These are phyloP conservation scores for Aplysina aerophoba DNA, from an alignment of 37 sponge, comb jelly and placozoan genomes.

Conservation along the genomic window DNA sequence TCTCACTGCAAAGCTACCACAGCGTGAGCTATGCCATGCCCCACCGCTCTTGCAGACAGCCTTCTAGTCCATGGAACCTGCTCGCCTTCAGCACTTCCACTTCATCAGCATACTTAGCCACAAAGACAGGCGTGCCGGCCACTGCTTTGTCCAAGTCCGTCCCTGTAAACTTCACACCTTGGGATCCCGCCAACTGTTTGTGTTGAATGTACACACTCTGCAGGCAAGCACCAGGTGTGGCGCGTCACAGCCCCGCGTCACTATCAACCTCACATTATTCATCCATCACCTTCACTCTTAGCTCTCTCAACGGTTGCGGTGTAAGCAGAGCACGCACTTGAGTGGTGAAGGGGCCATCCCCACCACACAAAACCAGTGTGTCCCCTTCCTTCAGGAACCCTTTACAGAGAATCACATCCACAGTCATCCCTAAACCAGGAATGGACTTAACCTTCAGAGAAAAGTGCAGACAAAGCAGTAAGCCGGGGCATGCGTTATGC, in stretches of 20 bases:
- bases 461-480: background rate
- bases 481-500: background rate
- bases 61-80: too few species aligned
- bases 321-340: conserved; percentile 90
- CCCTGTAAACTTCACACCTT: conserved; percentile 85
- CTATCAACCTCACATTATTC: background rate
- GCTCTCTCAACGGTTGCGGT: conserved; percentile 95
- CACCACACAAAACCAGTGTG: conserved; percentile 84
- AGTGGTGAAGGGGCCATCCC: conserved; percentile 89
- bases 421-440: conserved; percentile 91
- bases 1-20: too few species aligned
- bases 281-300: conserved; percentile 80
- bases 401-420: conserved; percentile 94
- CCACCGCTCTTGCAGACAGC: too few species aligned
- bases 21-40: too few species aligned
- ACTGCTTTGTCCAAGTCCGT: conserved; percentile 92
- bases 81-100: conserved; percentile 81
- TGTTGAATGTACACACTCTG: conserved; percentile 89
- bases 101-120: conserved; percentile 91
- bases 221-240: conserved; percentile 16
- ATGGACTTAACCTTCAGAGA: conserved; percentile 90
- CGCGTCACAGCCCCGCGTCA: too few species aligned
- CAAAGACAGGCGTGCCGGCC: conserved; percentile 90
- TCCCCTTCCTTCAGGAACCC: conserved; percentile 95
- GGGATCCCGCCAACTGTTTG: conserved; percentile 73